Conservation (phyloP, 2,113 vertebrate species). For the Orycteropus afer region DNA sequence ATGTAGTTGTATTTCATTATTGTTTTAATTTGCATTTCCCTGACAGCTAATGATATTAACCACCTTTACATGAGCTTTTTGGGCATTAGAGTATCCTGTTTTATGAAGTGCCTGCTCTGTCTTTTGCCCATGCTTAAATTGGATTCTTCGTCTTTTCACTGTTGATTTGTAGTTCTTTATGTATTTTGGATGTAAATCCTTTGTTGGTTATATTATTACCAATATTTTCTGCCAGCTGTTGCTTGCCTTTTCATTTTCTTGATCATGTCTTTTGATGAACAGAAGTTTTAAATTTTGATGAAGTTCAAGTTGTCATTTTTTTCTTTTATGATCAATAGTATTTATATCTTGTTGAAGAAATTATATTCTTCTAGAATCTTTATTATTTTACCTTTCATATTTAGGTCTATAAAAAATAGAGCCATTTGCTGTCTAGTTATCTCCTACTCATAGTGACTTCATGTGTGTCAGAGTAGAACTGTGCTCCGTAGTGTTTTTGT, state of each 20-base stretch:
- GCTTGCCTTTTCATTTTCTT: neutral
- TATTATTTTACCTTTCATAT: neutral
- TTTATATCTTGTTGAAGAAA: conserved; percentile 13
- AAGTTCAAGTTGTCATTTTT: neutral
- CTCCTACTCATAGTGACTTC: neutral
- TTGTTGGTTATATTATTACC: no score
- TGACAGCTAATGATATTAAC: neutral
- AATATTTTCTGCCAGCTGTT: neutral
- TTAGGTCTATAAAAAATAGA: neutral
- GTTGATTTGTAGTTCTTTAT: neutral
- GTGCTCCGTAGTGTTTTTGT: no score
- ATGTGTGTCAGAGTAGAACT: neutral
- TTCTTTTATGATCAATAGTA: neutral
- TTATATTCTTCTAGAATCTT: neutral
- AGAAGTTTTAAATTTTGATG: neutral
- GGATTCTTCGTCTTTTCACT: neutral
- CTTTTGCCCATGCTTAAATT: neutral
- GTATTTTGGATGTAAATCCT: neutral
- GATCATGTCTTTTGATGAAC: neutral
- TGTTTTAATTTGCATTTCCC: no score
- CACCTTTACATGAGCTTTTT: neutral
- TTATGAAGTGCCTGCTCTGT: neutral
- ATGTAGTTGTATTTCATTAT: neutral
- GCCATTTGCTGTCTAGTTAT: neutral
- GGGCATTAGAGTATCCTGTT: neutral